Base-by-base conservation (phyloP, 2,888 invertebrate genomes). In the Rambutsinella grinnellia region DNA sequence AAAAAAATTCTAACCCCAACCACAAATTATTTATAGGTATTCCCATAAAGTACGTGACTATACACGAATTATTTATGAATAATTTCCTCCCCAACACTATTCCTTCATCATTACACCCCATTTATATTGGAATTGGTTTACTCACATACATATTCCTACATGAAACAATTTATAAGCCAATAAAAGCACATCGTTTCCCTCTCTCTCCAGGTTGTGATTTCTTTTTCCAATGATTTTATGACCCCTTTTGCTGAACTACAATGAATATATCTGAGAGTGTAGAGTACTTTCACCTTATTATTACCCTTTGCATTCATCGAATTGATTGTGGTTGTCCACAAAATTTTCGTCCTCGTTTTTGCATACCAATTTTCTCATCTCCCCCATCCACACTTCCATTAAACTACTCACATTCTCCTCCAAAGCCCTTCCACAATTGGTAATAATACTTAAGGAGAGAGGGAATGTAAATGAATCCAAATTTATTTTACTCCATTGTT, bases 241-340 rank as follows among this genome's bases (percentile, higher is more conserved):
- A 54, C 65, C 53, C 36, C 66, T 72, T 66, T 49, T n/a, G 51
- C 44, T 36, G 13, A 36, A 36, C 6, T 36, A 36, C 36, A 36
- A 36, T 36, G 13, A 36, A 36, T 36, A 13, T 13, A 36, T n/a
- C n/a, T 36, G 36, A 36, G 36, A 8, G 5, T 36, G 5, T 36
- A 13, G 36, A 36, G 44, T 46, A 44, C 46, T n/a, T 24, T 54
- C 17, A 36, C 36, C 36, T 36, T 36, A 36, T 36, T 36, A 36
- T 13, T 8, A 8, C 13, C 36, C 36, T 36, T 13, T 27, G 53
- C 53, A 63, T 63, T 6, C 53, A 21, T 36, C 23, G 58, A 71
- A 71, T 63, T 71, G 71, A 71, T 72, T 58, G 72, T 54, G 72
- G 72, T 65, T 72, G 66, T 66, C 72, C 72, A 66, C 72, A 72